Conservation (phyloP, 2,888 invertebrate genomes). For the Callyntrura sp. region DNA sequence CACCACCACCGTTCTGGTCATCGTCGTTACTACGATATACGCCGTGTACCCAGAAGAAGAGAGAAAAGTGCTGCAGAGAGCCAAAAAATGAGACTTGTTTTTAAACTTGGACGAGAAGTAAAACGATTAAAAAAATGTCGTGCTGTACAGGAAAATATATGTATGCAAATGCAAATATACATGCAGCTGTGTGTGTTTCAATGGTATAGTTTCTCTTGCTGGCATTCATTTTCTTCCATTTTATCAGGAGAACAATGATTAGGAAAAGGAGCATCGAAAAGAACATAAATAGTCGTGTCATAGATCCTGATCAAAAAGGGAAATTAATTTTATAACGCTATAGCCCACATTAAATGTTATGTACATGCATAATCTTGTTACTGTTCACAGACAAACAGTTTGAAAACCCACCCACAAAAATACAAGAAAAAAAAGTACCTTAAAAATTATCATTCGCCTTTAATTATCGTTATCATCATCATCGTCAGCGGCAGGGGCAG, state of each 20-base stretch:
- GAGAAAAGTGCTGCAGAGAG: neutral
- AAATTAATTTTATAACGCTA: constrained; percentile 15
- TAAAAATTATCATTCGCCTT: too few relatives aligned
- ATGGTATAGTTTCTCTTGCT: constrained; percentile 12
- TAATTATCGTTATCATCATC: neutral
- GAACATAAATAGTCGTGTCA: constrained; percentile 72
- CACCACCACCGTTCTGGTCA: too few relatives aligned
- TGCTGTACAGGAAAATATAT: too few relatives aligned
- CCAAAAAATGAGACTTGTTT: constrained; percentile 71
- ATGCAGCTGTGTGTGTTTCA: constrained; percentile 44
- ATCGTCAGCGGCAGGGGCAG: too few relatives aligned
- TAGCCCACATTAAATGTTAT: neutral
- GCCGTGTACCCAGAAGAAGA: too few relatives aligned
- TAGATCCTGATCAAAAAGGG: constrained; percentile 77
- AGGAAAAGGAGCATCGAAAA: constrained; percentile 65
- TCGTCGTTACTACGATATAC: too few relatives aligned
- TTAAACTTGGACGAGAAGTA: constrained; percentile 38
- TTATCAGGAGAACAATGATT: constrained; percentile 49
- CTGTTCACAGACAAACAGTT: constrained; percentile 13
- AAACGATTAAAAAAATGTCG: neutral
- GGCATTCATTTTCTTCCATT: neutral
- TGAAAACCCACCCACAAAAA: constrained; percentile 29
- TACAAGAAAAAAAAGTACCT: constrained; percentile 25
- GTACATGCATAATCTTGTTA: too few relatives aligned
- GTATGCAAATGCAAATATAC: constrained; percentile 21